Percentiles rank a stretch among this genome's conserved stretches.
These are phyloP conservation scores for Agrypnia vestita DNA, from an alignment of 1,140 invertebrate species.

Conservation along the genomic window DNA sequence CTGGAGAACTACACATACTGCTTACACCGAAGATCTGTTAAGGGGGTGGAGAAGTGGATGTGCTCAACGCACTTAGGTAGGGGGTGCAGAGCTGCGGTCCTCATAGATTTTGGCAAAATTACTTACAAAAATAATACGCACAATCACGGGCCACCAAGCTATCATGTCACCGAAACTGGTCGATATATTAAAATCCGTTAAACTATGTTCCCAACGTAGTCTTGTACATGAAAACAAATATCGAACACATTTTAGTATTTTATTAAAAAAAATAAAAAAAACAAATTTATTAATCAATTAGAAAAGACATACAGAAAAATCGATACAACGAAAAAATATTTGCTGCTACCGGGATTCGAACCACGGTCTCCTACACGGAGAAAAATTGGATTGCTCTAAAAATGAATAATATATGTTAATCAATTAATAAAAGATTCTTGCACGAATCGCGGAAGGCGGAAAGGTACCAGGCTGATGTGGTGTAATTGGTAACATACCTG, in stretches of 20 bases:
- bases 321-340: too few species aligned
- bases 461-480: too few species aligned
- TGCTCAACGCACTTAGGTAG: neutral
- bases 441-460: too few species aligned
- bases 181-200: neutral
- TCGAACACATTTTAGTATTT: neutral
- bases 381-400: too few species aligned
- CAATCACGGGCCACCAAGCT: neutral
- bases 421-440: too few species aligned
- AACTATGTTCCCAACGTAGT: neutral
- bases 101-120: neutral
- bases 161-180: neutral
- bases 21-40: neutral
- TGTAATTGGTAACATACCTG: too few species aligned
- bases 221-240: neutral
- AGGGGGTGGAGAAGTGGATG: conserved; percentile 6
- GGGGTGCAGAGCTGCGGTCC: neutral
- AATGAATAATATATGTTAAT: too few species aligned
- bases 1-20: conserved; percentile 16
- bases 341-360: too few species aligned
- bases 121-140: neutral
- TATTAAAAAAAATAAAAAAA: too few species aligned
- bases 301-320: too few species aligned
- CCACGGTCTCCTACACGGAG: too few species aligned
- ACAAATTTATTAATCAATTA: too few species aligned